Evolutionary conservation across 1,140 invertebrate genomes (phyloP).

Genomic region (Chymomyza costata): DNA sequence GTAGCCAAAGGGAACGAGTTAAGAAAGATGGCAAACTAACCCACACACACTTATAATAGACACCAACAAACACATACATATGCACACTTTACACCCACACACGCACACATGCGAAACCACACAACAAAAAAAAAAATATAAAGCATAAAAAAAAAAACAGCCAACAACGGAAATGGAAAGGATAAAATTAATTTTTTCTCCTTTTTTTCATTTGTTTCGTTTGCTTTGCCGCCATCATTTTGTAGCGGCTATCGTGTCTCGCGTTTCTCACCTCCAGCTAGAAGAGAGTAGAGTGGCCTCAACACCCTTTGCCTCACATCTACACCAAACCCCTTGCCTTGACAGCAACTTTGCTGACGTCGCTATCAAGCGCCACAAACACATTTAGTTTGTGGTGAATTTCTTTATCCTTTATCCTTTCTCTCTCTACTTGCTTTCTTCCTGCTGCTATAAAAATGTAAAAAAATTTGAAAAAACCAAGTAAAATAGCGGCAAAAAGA

Average conservation of each 20-base stretch:
- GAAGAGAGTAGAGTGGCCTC: conserved; percentile 1
- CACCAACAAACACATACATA: not conserved
- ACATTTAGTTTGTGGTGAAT: conserved; percentile 62
- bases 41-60: not conserved
- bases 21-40: conserved; percentile 21
- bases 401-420: conserved; percentile 41
- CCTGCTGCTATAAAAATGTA: conserved; percentile 38
- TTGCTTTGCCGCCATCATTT: too few species aligned
- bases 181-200: conserved; percentile 64
- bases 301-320: not conserved
- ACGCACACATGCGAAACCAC: conserved; percentile 1
- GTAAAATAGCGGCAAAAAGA: conserved; percentile 4
- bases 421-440: conserved; percentile 5
- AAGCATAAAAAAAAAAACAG: conserved; percentile 5
- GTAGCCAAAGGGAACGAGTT: conserved; percentile 12
- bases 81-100: conserved; percentile 2
- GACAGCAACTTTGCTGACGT: conserved; percentile 19
- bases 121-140: conserved; percentile 15
- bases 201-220: conserved; percentile 35
- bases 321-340: not conserved
- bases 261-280: conserved; percentile 34
- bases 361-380: conserved; percentile 55
- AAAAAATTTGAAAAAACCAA: conserved; percentile 4
- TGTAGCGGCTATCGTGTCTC: conserved; percentile 13
- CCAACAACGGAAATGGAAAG: conserved; percentile 50